Conservation (phyloP, 2,797 vertebrate species). For the Mus minutoides region DNA sequence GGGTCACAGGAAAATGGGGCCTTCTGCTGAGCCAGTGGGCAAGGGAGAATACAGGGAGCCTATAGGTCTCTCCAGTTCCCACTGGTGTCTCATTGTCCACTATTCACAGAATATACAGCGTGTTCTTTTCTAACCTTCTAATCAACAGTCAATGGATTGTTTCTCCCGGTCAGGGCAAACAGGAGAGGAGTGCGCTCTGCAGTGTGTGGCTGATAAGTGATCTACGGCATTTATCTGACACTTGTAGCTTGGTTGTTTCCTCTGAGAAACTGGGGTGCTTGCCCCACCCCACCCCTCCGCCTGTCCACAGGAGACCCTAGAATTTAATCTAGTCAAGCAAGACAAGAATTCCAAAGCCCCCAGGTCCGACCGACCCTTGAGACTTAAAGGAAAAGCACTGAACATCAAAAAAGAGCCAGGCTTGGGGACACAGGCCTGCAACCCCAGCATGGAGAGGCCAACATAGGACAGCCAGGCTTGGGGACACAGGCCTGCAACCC, state of each 20-base stretch:
- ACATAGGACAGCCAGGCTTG: background rate
- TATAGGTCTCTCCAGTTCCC: background rate
- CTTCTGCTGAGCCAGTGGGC: background rate
- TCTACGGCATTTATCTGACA: background rate
- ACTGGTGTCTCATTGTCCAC: fast-evolving
- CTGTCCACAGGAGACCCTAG: too few relatives aligned
- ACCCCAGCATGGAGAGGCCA: background rate
- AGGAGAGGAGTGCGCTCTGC: background rate
- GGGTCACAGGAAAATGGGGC: fast-evolving
- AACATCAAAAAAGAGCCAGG: background rate
- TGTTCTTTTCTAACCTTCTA: background rate
- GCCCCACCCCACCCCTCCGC: background rate
- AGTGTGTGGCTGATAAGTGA: background rate
- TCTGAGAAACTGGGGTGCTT: background rate
- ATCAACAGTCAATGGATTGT: background rate
- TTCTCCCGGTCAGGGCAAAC: background rate
- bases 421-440: background rate
- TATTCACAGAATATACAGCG: fast-evolving
- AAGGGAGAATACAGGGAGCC: fast-evolving
- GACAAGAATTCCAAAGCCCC: background rate
- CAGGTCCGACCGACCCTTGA: background rate
- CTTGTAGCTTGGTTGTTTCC: background rate
- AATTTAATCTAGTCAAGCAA: background rate
- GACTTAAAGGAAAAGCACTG: background rate
- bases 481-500: background rate